A percentile compares a stretch with the other conserved stretches of the same genome.
phyloP scores from a whole-genome alignment of 1,140 invertebrate genomes.

The Steinernema feltiae region DNA sequence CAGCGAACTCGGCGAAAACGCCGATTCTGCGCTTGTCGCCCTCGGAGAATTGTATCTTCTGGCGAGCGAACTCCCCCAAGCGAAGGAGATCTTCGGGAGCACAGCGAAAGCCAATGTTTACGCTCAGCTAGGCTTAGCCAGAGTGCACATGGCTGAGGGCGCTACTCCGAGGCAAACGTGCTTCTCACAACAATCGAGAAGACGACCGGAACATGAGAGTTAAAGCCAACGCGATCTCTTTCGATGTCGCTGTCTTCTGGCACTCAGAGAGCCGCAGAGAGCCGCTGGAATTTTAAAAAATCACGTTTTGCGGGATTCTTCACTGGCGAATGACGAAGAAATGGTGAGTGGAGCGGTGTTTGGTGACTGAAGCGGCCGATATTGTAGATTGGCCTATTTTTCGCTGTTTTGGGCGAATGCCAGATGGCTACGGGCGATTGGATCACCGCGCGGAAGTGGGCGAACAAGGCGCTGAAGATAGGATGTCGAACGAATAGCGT shows the following conservation, averaged over 20 bases:
- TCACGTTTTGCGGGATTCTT: not conserved
- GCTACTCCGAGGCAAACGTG: not conserved
- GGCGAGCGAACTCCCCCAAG: not conserved
- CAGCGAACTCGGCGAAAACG: not conserved
- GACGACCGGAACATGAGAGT: not conserved
- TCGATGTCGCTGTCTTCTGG: not conserved
- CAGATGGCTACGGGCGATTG: not conserved
- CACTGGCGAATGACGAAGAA: not conserved
- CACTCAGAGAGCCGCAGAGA: not conserved
- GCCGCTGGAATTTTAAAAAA: constrained; percentile 1
- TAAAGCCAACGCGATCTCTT: constrained; percentile 1
- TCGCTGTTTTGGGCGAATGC: not conserved
- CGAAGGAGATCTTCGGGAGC: not conserved
- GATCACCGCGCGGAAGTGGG: constrained; percentile 6
- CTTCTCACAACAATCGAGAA: not conserved
- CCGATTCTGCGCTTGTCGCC: not conserved
- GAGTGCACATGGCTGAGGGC: not conserved
- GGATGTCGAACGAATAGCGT: not conserved
- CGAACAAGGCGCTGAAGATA: not conserved
- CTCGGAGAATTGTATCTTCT: not conserved
- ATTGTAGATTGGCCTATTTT: not conserved
- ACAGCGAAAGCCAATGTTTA: constrained; percentile 1
- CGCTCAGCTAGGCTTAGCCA: not conserved
- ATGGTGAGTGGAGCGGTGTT: not conserved
- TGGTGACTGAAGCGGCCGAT: not conserved